These are phyloP conservation scores for Isaurus tuberculatus DNA, from an alignment of 92 coral and sea anemone species.

Conservation along the genomic window DNA sequence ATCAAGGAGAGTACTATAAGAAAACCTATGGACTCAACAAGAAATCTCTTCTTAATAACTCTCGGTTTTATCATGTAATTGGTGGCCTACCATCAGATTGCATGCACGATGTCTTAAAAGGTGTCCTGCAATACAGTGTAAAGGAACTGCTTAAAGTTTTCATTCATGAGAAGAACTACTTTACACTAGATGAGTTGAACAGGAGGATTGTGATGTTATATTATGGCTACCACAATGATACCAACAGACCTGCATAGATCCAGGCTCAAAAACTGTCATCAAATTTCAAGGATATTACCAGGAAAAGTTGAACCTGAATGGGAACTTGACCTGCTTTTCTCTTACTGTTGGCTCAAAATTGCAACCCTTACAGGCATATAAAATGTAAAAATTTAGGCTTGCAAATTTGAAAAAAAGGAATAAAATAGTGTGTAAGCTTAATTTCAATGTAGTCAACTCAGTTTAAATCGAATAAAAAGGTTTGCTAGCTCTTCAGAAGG, in stretches of 20 bases:
- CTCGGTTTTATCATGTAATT: constrained; percentile 67
- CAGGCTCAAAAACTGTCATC: constrained; percentile 49
- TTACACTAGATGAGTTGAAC: constrained; percentile 55
- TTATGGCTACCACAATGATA: constrained; percentile 21
- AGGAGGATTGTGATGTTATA: constrained; percentile 39
- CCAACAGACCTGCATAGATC: constrained; percentile 29
- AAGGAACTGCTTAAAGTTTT: constrained; percentile 62
- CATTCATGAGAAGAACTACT: constrained; percentile 37
- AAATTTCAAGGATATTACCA: constrained; percentile 9
- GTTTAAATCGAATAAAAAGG: constrained; percentile 17
- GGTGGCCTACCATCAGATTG: constrained; percentile 69
- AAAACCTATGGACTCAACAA: constrained; percentile 76
- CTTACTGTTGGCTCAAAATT: constrained; percentile 20
- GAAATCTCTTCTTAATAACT: constrained; percentile 47
- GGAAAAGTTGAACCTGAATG: constrained; percentile 18
- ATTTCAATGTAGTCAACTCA: constrained; percentile 23
- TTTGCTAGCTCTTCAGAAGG: constrained; percentile 20
- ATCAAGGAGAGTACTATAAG: constrained; percentile 61
- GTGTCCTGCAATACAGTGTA: constrained; percentile 59
- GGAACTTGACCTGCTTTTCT: constrained; percentile 27
- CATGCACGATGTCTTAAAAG: constrained; percentile 71
- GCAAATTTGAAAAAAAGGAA: constrained; percentile 9
- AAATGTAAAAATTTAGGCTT: constrained; percentile 11
- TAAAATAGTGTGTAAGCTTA: neutral
- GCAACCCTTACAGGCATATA: constrained; percentile 25